Conservation (phyloP, 1,140 invertebrate genomes). For the Battus philenor region DNA sequence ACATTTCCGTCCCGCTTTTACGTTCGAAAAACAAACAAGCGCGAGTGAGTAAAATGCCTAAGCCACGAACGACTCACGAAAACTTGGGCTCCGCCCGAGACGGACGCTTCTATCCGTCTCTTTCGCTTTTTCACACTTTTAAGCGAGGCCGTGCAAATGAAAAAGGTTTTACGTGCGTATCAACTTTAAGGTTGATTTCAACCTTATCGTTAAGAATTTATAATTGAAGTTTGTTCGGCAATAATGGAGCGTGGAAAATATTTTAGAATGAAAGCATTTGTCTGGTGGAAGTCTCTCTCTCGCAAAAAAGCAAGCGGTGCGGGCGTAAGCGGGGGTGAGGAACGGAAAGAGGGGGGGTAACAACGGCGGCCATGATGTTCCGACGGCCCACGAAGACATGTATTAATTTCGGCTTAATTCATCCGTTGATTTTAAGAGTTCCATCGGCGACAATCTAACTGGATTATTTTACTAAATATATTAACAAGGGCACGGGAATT, state of each 20-base stretch:
- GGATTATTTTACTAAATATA: too few relatives aligned
- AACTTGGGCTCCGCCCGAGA: conserved; percentile 73
- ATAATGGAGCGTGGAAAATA: conserved; percentile 48
- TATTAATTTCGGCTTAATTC: conserved; percentile 72
- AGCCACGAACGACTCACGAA: conserved; percentile 72
- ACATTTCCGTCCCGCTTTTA: conserved; percentile 50
- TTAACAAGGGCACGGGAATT: too few relatives aligned
- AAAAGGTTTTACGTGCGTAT: conserved; percentile 22
- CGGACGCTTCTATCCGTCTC: conserved; percentile 69
- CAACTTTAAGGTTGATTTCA: conserved; percentile 14
- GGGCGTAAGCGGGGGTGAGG: conserved; percentile 37
- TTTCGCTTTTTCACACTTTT: conserved; percentile 75
- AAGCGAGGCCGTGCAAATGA: conserved; percentile 31
- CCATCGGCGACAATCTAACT: conserved; percentile 23
- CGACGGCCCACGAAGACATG: conserved; percentile 65
- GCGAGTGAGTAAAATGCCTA: conserved; percentile 58
- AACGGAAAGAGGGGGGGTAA: conserved; percentile 32
- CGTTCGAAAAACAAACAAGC: conserved; percentile 27
- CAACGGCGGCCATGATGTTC: conserved; percentile 59
- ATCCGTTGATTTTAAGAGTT: conserved; percentile 62
- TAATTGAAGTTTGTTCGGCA: conserved; percentile 21
- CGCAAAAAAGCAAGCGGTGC: conserved; percentile 68
- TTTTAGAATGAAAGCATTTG: conserved; percentile 71
- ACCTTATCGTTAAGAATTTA: conserved; percentile 19
- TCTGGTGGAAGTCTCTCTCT: conserved; percentile 68